These are phyloP conservation scores for Candidula unifasciata DNA, from an alignment of 2,888 invertebrate species.

Conservation along the genomic window DNA sequence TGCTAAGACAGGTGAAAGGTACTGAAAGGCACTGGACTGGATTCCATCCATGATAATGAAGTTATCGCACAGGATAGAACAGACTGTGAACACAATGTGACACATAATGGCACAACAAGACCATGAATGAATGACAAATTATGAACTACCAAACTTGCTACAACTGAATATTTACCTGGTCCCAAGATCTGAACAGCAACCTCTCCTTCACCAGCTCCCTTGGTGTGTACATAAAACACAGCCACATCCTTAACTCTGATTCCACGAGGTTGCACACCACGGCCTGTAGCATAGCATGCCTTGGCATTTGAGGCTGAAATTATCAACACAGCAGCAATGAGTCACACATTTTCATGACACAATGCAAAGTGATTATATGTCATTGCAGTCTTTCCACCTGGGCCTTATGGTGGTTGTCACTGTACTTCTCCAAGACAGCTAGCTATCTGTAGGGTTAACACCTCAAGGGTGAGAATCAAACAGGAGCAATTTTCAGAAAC, in stretches of 20 bases:
- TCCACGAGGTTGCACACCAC: conserved; percentile 88
- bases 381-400: too few relatives aligned
- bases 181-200: conserved; percentile 88
- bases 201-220: conserved; percentile 88
- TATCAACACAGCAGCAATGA: not conserved
- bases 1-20: too few relatives aligned
- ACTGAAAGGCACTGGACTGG: too few relatives aligned
- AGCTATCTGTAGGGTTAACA: too few relatives aligned
- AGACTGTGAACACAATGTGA: too few relatives aligned
- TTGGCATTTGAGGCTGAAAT: conserved; percentile 84
- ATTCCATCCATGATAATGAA: too few relatives aligned
- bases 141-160: not conserved
- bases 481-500: too few relatives aligned
- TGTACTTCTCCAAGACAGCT: too few relatives aligned
- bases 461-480: too few relatives aligned
- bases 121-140: not conserved
- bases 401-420: too few relatives aligned
- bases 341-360: not conserved
- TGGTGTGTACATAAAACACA: conserved; percentile 88
- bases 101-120: too few relatives aligned
- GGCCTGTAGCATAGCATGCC: conserved; percentile 88
- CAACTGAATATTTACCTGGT: conserved; percentile 81
- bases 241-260: conserved; percentile 89
- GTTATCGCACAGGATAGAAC: not conserved
- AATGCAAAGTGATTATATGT: not conserved